phyloP scores from a whole-genome alignment of 2,888 invertebrate species.

The Sericinus montela region DNA sequence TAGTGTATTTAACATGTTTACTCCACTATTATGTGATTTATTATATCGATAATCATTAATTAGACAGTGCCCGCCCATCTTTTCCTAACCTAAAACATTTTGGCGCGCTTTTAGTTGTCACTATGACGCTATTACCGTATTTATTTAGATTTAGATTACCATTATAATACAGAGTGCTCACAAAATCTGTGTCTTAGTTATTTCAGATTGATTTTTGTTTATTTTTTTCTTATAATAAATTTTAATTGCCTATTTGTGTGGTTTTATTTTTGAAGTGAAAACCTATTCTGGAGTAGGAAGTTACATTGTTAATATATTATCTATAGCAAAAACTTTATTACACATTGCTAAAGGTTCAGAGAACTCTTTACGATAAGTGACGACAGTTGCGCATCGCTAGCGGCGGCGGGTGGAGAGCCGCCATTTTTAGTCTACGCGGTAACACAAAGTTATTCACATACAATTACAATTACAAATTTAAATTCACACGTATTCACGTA shows the following conservation, averaged over 20 bases:
- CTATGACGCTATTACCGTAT: not conserved
- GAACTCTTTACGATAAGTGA: too few species aligned
- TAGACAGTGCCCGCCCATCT: not conserved
- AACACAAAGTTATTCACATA: too few species aligned
- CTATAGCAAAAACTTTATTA: too few species aligned
- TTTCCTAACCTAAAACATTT: not conserved
- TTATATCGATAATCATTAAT: not conserved
- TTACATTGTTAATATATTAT: too few species aligned
- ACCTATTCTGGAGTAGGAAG: too few species aligned
- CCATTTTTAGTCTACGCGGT: too few species aligned
- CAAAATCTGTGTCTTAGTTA: slow-evolving; percentile 7
- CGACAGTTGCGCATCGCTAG: too few species aligned
- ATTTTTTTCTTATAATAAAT: slow-evolving; percentile 25
- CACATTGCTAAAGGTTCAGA: too few species aligned
- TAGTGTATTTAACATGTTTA: slow-evolving; percentile 10
- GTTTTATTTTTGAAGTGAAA: too few species aligned
- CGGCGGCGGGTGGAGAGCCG: too few species aligned
- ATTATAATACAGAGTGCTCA: slow-evolving; percentile 14
- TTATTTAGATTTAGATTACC: slow-evolving; percentile 1
- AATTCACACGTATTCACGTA: too few species aligned
- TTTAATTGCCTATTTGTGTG: slow-evolving; percentile 14
- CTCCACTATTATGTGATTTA: slow-evolving; percentile 17
- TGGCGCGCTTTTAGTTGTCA: slow-evolving; percentile 3
- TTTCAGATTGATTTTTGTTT: slow-evolving; percentile 19
- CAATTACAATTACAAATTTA: too few species aligned